Conservation (phyloP, 2,888 invertebrate genomes). For the Drosophila falleni region DNA sequence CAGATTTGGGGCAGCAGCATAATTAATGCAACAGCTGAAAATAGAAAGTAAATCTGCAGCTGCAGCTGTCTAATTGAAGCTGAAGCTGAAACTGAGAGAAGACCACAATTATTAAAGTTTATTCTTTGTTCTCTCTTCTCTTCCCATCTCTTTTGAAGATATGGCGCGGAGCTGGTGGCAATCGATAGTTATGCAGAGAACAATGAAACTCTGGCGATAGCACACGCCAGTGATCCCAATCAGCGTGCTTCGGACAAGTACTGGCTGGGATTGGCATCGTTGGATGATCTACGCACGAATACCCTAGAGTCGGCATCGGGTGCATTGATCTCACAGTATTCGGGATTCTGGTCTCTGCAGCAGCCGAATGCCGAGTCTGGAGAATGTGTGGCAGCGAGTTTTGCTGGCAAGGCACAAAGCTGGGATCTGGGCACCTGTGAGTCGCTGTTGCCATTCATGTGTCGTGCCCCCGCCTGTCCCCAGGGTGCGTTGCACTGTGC, state of each 20-base stretch:
- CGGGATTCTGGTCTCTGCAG: slow-evolving; percentile 96
- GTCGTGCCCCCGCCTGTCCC: slow-evolving; percentile 95
- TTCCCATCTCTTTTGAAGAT: slow-evolving; percentile 87
- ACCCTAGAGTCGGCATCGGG: slow-evolving; percentile 97
- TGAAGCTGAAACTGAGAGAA: slow-evolving; percentile 41
- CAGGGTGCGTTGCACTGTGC: slow-evolving; percentile 96
- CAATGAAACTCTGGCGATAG: slow-evolving; percentile 94
- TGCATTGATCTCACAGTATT: slow-evolving; percentile 95
- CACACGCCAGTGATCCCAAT: slow-evolving; percentile 88
- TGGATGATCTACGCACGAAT: slow-evolving; percentile 96
- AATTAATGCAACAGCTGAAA: slow-evolving; percentile 45
- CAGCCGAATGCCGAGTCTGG: slow-evolving; percentile 95
- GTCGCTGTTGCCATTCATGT: slow-evolving; percentile 97
- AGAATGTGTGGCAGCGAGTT: slow-evolving; percentile 94
- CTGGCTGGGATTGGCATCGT: slow-evolving; percentile 95
- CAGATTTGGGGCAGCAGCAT: slow-evolving; percentile 60
- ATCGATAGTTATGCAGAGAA: slow-evolving; percentile 96
- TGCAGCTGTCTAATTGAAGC: slow-evolving; percentile 55
- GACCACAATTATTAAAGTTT: slow-evolving; percentile 43
- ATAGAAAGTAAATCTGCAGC: slow-evolving; percentile 77
- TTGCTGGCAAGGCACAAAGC: slow-evolving; percentile 89
- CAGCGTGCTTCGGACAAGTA: slow-evolving; percentile 91
- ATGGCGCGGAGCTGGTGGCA: slow-evolving; percentile 97
- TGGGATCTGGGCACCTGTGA: slow-evolving; percentile 98
- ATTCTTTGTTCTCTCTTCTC: not conserved